These are phyloP conservation scores for Scaptomyza flava DNA, from an alignment of 2,888 invertebrate genomes.

Conservation along the genomic window DNA sequence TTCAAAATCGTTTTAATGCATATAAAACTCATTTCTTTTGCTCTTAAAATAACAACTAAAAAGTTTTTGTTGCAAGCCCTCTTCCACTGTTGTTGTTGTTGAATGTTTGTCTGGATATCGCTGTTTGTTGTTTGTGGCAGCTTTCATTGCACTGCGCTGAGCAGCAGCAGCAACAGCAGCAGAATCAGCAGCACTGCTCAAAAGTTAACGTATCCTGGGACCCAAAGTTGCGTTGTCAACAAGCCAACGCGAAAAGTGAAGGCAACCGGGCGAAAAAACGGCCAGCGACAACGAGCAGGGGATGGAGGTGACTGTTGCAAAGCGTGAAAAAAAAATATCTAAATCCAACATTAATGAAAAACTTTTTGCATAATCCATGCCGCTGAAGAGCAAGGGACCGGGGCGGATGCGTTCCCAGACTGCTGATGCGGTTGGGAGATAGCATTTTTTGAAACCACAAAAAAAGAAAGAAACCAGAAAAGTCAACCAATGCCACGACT, in stretches of 20 bases:
- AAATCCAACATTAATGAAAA: conserved; percentile 83
- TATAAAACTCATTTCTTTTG: conserved; percentile 34
- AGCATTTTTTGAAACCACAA: not conserved
- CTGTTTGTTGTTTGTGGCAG: conserved; percentile 69
- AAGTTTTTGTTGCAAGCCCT: conserved; percentile 36
- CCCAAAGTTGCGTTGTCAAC: conserved; percentile 76
- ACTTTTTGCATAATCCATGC: conserved; percentile 83
- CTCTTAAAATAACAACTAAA: conserved; percentile 29
- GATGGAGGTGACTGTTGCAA: conserved; percentile 34
- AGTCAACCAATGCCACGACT: conserved; percentile 56
- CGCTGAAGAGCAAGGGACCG: conserved; percentile 17
- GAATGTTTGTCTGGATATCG: conserved; percentile 63
- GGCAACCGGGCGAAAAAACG: conserved; percentile 63
- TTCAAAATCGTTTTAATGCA: conserved; percentile 37
- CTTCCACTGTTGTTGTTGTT: conserved; percentile 30
- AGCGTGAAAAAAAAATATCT: conserved; percentile 80
- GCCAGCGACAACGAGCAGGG: conserved; percentile 30
- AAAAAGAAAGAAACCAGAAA: conserved; percentile 24
- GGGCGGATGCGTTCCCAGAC: conserved; percentile 12
- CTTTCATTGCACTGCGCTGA: conserved; percentile 69
- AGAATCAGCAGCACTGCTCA: conserved; percentile 49
- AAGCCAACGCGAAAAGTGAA: conserved; percentile 53
- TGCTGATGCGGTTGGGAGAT: not conserved
- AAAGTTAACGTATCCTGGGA: conserved; percentile 80
- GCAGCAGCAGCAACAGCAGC: conserved; percentile 25